Evolutionary conservation across 1,140 invertebrate species (phyloP), one percentile per base, ranked within the genome.

Genomic region (Panagrolaimus sp.): DNA sequence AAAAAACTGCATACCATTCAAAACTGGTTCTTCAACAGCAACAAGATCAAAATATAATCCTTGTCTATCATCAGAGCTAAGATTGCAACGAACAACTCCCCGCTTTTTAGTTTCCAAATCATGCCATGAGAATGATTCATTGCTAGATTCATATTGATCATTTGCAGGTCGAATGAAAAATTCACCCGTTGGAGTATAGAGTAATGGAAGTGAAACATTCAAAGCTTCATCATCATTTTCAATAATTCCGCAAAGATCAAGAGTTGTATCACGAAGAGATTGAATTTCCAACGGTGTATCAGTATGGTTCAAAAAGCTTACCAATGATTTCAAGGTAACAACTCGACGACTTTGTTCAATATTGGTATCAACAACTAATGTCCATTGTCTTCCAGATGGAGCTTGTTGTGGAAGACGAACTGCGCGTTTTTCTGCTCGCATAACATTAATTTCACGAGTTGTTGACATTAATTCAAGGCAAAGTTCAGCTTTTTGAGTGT

Each of bases 241-340:
- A 25, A 91, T 89, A 2, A 87, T 86, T 9, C 86, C 86, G 38
- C 90, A 91, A 0, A 91, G 87, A 72, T 89, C 88, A 16, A 91
- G 85, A 87, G 90, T 89, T 7, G 77, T 75, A 46, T 83, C 78
- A 44, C 70, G 61, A 45, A 63, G 25, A 78, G 89, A 92, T 83
- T 91, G 92, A 0, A 95, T 88, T 45, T 90, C 90, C 47, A 97
- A 87, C 5, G 89, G 85, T 45, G 89, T 87, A 11, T 88, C 87
- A 65, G 96, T 89, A 74, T 92, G 88, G 86, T 97, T 97, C 31
- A 88, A 85, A 23, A 96, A 87, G 90, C 92, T 71, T 43, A 92
- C 86, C 65, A 90, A 86, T 61, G 90, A 91, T 69, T 89, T 82
- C 11, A 92, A 82, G 44, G 87, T 89, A 14, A 91, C 85, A 46